Percentiles rank a stretch among this genome's conserved stretches.
Evolutionary conservation across 2,797 vertebrate genomes (phyloP).

Genomic region (Aphelocoma californica): DNA sequence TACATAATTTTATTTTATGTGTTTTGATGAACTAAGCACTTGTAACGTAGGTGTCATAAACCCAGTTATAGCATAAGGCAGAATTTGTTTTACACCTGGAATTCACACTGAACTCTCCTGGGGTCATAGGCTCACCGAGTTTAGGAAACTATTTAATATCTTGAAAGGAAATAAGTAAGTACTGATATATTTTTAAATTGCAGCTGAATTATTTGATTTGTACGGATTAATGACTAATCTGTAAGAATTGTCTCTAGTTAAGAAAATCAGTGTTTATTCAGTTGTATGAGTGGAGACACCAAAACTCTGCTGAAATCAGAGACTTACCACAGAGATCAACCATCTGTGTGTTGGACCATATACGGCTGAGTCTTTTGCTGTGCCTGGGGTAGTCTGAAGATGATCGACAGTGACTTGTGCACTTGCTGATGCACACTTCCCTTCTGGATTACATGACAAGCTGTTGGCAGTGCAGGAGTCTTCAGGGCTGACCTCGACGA

Average conservation of each 20-base stretch:
- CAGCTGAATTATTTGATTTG: neutral
- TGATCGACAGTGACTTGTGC: neutral
- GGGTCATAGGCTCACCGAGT: neutral
- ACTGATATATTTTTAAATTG: neutral
- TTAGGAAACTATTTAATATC: neutral
- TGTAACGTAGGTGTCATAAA: neutral
- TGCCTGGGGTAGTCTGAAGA: neutral
- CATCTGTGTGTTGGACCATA: neutral
- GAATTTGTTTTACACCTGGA: neutral
- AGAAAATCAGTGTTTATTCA: neutral
- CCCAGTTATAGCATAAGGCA: neutral
- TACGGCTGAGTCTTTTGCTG: rapidly evolving
- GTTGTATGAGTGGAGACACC: neutral
- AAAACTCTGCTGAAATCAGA: neutral
- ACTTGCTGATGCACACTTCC: neutral
- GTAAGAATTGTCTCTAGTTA: neutral
- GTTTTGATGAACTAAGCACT: neutral
- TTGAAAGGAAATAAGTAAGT: neutral
- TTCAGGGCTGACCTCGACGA: neutral
- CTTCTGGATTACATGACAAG: neutral
- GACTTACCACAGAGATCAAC: neutral
- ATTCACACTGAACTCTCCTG: neutral
- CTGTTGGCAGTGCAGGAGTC: rapidly evolving
- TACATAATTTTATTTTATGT: neutral
- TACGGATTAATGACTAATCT: neutral